Conservation (phyloP, 2,797 vertebrate genomes). For the Onychomys leucogaster region DNA sequence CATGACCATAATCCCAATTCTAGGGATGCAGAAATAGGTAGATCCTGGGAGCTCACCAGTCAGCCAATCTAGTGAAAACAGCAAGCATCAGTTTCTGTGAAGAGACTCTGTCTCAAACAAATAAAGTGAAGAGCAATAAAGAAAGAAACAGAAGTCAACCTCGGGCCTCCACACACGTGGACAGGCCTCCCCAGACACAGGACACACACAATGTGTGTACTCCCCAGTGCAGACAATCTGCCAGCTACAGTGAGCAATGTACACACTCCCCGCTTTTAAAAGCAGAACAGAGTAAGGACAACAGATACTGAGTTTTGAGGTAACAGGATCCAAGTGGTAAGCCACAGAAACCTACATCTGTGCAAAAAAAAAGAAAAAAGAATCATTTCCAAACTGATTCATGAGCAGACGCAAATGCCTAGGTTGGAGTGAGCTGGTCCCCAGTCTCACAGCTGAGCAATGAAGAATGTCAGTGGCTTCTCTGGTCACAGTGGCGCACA, state of each 20-base stretch:
- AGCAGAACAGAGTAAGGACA: not conserved
- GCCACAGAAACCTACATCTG: not conserved
- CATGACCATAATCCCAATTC: not conserved
- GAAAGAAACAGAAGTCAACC: not conserved
- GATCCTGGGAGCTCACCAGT: not conserved
- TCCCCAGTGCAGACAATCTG: not conserved
- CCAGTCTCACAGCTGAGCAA: not conserved
- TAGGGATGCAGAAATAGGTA: not conserved
- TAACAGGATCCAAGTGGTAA: not conserved
- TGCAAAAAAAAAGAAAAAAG: not conserved
- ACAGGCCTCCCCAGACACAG: not conserved
- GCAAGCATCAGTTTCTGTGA: not conserved
- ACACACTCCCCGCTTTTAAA: not conserved
- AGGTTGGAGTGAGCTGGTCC: not conserved
- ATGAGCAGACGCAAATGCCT: not conserved
- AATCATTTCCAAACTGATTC: not conserved
- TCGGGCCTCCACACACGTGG: not conserved
- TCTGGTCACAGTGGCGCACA: not conserved
- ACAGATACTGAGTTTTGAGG: not conserved
- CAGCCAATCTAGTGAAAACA: not conserved
- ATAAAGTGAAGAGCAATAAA: not conserved
- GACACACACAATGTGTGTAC: not conserved
- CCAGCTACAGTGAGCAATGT: not conserved
- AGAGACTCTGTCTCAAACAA: not conserved
- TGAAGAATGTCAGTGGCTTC: not conserved